phyloP scores from a whole-genome alignment of 2,888 invertebrate genomes.

The Pardosa pseudoannulata region DNA sequence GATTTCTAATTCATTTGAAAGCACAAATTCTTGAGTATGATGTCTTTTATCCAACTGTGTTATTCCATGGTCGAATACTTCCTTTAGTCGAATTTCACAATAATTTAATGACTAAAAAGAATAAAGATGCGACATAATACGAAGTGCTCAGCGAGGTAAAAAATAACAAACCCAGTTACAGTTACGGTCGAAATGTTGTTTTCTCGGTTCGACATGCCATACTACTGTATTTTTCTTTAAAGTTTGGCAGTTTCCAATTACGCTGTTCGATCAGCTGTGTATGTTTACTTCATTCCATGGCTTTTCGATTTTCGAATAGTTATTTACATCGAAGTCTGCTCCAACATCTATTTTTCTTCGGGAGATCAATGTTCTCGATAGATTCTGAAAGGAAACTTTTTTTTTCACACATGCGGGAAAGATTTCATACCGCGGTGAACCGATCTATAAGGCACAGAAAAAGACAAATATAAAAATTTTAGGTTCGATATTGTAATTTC shows the following conservation, averaged over 20 bases:
- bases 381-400: neutral
- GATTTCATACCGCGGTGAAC: no score
- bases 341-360: neutral
- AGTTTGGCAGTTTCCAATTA: constrained; percentile 46
- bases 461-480: no score
- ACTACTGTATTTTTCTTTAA: neutral
- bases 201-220: neutral
- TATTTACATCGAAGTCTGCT: constrained; percentile 20
- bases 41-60: no score
- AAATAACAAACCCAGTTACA: constrained; percentile 1
- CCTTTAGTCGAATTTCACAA: neutral
- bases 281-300: constrained; percentile 3
- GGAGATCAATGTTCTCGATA: neutral
- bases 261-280: constrained; percentile 53
- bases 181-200: neutral
- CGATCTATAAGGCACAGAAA: no score
- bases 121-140: neutral
- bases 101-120: neutral
- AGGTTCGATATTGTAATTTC: no score
- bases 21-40: no score
- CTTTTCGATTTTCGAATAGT: constrained; percentile 62
- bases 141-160: neutral
- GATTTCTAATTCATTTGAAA: no score
- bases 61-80: no score
- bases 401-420: no score